These are phyloP conservation scores for Galbula dea DNA, from an alignment of 2,113 vertebrate species.

Conservation along the genomic window DNA sequence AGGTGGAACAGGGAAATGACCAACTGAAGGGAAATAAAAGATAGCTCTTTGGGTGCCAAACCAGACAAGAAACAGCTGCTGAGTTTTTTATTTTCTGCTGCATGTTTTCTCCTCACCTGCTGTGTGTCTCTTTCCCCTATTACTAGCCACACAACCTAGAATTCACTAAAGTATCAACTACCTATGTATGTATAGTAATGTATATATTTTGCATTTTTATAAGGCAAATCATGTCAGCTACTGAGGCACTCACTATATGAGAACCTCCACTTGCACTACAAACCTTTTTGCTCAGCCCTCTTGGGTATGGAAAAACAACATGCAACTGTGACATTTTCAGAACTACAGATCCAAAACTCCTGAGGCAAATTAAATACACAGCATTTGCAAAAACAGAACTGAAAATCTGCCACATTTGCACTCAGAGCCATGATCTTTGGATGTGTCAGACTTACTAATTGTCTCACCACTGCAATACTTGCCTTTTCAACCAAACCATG, in stretches of 20 bases:
- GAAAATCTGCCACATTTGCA: neutral
- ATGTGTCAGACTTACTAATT: conserved; percentile 6
- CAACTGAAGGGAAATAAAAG: neutral
- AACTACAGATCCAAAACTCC: neutral
- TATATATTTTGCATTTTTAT: neutral
- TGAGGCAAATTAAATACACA: neutral
- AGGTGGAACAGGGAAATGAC: neutral
- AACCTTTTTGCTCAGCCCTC: neutral
- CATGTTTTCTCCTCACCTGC: neutral
- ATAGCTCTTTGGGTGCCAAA: neutral
- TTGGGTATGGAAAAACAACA: neutral
- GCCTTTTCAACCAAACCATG: neutral
- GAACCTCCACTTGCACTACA: neutral
- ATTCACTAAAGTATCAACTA: neutral
- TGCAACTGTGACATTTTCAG: neutral
- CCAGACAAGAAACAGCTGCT: neutral
- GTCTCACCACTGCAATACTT: neutral
- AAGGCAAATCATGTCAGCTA: neutral
- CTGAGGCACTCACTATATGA: neutral
- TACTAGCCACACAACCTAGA: neutral
- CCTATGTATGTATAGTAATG: neutral
- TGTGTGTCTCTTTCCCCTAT: neutral
- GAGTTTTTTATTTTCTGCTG: neutral
- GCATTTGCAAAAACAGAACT: conserved; percentile 13
- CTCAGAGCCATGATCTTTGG: neutral